Evolutionary conservation across 2,797 vertebrate species (phyloP).

Genomic region (Takifugu ocellatus): DNA sequence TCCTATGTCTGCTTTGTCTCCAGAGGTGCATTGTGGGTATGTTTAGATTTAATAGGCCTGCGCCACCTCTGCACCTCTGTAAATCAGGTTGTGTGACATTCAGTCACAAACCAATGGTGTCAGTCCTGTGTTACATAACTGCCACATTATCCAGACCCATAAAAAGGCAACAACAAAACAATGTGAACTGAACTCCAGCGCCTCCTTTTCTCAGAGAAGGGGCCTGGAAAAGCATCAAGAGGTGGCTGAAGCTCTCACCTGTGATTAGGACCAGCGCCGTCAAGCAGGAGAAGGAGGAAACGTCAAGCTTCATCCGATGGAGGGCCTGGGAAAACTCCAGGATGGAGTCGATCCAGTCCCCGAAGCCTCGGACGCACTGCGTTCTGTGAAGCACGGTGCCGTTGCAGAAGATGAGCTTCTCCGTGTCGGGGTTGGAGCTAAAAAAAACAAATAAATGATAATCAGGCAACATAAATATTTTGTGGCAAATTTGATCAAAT

Average conservation of each 20-base stretch:
- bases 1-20: neutral
- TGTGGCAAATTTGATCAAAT: neutral
- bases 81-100: conserved; percentile 14
- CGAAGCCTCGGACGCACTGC: conserved; percentile 89
- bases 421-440: conserved; percentile 87
- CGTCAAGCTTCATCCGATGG: conserved; percentile 84
- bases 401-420: conserved; percentile 90
- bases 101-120: conserved; percentile 32
- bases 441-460: neutral
- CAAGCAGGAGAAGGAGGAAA: conserved; percentile 91
- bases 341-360: conserved; percentile 92
- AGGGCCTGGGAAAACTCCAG: conserved; percentile 89
- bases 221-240: neutral
- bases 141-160: conserved; percentile 8
- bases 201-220: neutral
- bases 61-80: neutral
- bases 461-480: neutral
- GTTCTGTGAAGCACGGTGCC: conserved; percentile 87
- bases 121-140: conserved; percentile 27
- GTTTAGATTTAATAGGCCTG: conserved; percentile 13
- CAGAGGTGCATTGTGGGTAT: conserved; percentile 10
- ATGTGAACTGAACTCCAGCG: neutral
- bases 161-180: neutral
- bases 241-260: conserved; percentile 68
- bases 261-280: conserved; percentile 89